Base-by-base conservation (phyloP, 2,797 vertebrate genomes). In the Chiroxiphia lanceolata region DNA sequence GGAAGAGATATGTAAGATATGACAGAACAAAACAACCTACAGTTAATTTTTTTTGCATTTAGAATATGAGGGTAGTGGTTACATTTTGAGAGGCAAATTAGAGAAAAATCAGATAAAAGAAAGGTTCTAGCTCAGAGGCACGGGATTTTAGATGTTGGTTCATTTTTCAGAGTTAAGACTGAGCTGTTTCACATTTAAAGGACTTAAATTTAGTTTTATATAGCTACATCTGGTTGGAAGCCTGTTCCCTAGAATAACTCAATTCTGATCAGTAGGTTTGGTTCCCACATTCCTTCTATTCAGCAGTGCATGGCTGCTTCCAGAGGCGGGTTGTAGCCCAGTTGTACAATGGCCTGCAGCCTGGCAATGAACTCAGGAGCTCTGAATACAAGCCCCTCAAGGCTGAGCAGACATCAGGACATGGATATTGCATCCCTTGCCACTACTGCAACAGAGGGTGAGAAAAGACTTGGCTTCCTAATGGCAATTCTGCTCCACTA, bases 201-300 rank as follows among this genome's bases (percentile, higher is more conserved):
- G 56, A 67, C 25, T 53, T 59, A 80, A 74, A 69, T 84, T 69
- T 80, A 70, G 26, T 47, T 83, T 77, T 77, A 45, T 44, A 74
- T 15, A 70, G 68, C 56, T 88, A 80, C 71, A 85, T 92, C 53
- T 88, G 87, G 36, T 38, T 68, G 31, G 47, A 92, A 92, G 82
- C 65, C 50, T 93, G 67, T 57, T 91, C 50, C 22, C 14, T 54
- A 47, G 42, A 80, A 78, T 53, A 85, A 42, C 45, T 92, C 48
- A 2, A 2, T 77, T 53, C 26, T 86, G 64, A 2, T 59, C 61
- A 83, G 65, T n/a, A 72, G 26, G 70, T 93, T 69, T 92, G 65
- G 57, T 88, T 90, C 57, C 60, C 33, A 78, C 65, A 68, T 89
- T 70, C 82, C 71, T 89, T 92, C 75, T 85, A 79, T 40, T 93